phyloP scores from a whole-genome alignment of 2,888 invertebrate genomes.

The Synergus itoensis region DNA sequence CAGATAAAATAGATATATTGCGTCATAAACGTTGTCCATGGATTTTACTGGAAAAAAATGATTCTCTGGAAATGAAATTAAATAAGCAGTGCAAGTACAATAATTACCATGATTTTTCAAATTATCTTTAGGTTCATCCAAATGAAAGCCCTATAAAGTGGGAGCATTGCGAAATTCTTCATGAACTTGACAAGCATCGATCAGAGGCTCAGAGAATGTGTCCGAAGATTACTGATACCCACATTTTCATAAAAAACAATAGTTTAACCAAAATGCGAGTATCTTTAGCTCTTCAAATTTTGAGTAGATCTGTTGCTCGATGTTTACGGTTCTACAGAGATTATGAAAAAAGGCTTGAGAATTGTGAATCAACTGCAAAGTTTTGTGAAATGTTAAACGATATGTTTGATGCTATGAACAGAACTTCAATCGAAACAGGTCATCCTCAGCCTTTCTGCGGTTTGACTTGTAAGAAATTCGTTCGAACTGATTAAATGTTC shows the following conservation, averaged over 20 bases:
- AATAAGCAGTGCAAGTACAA: too few relatives aligned
- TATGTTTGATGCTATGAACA: neutral
- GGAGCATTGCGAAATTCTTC: too few relatives aligned
- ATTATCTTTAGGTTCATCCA: too few relatives aligned
- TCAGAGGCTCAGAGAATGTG: too few relatives aligned
- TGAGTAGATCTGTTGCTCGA: neutral
- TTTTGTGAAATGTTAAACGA: neutral
- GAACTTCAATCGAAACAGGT: neutral
- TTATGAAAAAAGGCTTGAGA: neutral
- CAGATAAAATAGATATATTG: neutral
- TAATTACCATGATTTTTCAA: too few relatives aligned
- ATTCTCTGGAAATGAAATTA: neutral
- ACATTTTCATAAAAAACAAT: too few relatives aligned
- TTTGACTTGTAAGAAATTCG: constrained; percentile 50
- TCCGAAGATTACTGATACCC: too few relatives aligned
- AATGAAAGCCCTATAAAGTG: too few relatives aligned
- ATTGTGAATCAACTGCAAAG: too few relatives aligned
- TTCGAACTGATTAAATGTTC: constrained; percentile 45
- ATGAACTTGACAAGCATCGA: too few relatives aligned
- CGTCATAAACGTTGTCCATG: neutral
- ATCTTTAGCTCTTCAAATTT: neutral
- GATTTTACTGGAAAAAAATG: neutral
- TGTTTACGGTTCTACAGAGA: neutral
- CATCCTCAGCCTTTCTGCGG: constrained; percentile 53
- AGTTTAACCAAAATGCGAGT: too few relatives aligned